These are phyloP conservation scores for Corythoichthys haematopterus DNA, from an alignment of 2,113 vertebrate genomes.

Conservation along the genomic window DNA sequence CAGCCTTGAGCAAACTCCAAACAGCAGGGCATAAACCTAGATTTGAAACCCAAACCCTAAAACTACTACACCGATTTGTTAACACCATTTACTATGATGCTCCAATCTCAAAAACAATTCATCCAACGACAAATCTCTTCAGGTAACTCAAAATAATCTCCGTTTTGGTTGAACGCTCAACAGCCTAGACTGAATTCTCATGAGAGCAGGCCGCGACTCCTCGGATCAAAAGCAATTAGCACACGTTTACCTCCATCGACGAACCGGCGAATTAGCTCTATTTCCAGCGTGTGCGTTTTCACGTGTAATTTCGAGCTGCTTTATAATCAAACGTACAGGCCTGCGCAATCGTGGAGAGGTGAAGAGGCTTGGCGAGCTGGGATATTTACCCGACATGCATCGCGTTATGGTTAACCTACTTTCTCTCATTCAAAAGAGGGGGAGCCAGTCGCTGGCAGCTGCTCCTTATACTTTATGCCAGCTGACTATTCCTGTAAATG, in stretches of 20 bases:
- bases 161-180: background rate
- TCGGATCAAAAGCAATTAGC: background rate
- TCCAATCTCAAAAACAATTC: background rate
- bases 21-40: background rate
- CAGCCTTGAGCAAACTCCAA: no score
- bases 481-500: slow-evolving; percentile 33
- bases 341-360: slow-evolving; percentile 38
- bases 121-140: background rate
- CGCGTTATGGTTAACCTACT: slow-evolving; percentile 59
- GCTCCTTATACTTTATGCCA: slow-evolving; percentile 44
- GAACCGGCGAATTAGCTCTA: background rate
- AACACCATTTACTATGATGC: background rate
- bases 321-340: slow-evolving; percentile 5
- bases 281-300: background rate
- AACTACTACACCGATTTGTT: background rate
- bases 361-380: slow-evolving; percentile 41
- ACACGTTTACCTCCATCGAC: slow-evolving; percentile 5
- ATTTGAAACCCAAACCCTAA: background rate
- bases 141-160: background rate
- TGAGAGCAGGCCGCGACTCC: background rate
- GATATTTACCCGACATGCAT: slow-evolving; percentile 50
- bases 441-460: slow-evolving; percentile 50
- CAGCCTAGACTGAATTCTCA: background rate
- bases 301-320: background rate
- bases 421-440: slow-evolving; percentile 43